These are phyloP conservation scores for Odobenus rosmarus DNA, from an alignment of 2,113 vertebrate genomes.

Conservation along the genomic window DNA sequence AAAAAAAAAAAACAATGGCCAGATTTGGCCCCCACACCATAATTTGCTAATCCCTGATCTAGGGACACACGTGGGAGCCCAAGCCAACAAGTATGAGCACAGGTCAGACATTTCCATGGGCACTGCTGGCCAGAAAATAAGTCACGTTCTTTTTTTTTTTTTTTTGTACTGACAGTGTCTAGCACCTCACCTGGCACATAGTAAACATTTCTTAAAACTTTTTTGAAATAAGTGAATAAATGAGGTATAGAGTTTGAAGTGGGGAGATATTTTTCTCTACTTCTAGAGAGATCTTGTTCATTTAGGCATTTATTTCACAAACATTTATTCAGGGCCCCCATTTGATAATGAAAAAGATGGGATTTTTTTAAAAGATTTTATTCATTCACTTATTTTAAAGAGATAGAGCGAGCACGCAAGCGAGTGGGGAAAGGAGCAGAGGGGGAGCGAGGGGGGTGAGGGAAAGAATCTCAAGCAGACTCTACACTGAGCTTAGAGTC, in stretches of 20 bases:
- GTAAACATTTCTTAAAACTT: not conserved
- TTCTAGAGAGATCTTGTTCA: not conserved
- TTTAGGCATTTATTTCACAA: not conserved
- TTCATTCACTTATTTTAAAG: not conserved
- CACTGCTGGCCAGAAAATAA: not conserved
- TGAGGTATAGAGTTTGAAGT: not conserved
- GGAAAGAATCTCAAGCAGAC: not conserved
- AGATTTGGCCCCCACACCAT: not conserved
- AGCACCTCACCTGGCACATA: not conserved
- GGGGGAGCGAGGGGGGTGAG: not conserved
- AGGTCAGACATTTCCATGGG: not conserved
- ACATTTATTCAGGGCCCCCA: not conserved
- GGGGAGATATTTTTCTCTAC: not conserved
- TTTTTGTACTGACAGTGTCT: not conserved
- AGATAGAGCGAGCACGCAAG: not conserved
- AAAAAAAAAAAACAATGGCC: not conserved
- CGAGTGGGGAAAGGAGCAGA: not conserved
- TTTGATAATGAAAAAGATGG: not conserved
- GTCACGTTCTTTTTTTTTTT: not conserved
- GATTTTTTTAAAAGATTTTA: not conserved
- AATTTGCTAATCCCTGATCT: not conserved
- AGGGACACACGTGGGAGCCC: not conserved
- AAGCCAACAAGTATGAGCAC: not conserved
- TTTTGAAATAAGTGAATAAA: not conserved
- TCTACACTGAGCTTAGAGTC: not conserved